Percentiles rank a stretch among this genome's conserved stretches.
Conservation (phyloP, 2,888 invertebrate genomes). For the Drosophila austrosaltans region DNA sequence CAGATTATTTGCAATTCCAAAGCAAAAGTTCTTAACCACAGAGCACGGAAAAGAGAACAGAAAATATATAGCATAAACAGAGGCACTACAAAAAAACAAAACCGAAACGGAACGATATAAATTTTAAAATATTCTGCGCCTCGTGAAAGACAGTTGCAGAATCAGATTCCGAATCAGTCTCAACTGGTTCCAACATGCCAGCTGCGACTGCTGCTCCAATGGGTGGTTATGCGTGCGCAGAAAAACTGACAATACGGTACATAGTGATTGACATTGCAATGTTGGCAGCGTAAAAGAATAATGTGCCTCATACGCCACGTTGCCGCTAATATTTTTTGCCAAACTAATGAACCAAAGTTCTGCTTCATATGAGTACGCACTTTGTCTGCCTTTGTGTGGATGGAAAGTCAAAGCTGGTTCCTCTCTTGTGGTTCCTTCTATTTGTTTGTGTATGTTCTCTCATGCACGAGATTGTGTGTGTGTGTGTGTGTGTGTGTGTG, state of each 20-base stretch:
- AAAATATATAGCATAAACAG: constrained; percentile 45
- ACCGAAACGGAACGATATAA: constrained; percentile 26
- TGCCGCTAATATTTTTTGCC: constrained; percentile 63
- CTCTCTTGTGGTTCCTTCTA: constrained; percentile 52
- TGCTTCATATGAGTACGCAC: constrained; percentile 50
- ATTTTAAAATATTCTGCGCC: constrained; percentile 21
- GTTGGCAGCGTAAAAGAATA: constrained; percentile 46
- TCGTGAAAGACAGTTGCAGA: background rate
- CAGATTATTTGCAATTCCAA: constrained; percentile 59
- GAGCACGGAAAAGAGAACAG: constrained; percentile 34
- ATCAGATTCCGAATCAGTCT: background rate
- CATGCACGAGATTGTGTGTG: constrained; percentile 11
- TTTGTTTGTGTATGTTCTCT: constrained; percentile 42
- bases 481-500: background rate
- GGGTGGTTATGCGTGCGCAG: constrained; percentile 15
- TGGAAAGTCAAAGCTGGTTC: constrained; percentile 30
- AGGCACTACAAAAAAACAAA: constrained; percentile 17
- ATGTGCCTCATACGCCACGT: constrained; percentile 69
- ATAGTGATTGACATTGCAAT: constrained; percentile 10
- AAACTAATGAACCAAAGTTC: constrained; percentile 67
- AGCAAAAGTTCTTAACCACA: constrained; percentile 50
- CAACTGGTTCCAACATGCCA: constrained; percentile 31
- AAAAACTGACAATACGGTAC: background rate
- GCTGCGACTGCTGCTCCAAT: constrained; percentile 50
- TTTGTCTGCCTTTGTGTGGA: background rate